phyloP scores from a whole-genome alignment of 2,888 invertebrate genomes.

The Rhingia rostrata region DNA sequence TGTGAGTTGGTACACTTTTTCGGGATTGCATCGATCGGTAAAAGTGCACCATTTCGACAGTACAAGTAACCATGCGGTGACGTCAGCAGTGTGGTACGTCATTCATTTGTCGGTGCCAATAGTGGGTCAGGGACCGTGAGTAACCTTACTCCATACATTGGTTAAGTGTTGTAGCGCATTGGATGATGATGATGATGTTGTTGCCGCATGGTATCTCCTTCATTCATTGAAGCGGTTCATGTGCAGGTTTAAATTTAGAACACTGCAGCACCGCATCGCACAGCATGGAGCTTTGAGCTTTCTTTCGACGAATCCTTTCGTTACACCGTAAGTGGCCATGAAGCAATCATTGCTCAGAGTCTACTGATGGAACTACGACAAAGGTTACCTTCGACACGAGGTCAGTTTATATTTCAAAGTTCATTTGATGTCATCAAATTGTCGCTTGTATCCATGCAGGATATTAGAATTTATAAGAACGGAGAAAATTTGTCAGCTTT shows the following conservation, averaged over 20 bases:
- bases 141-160: constrained; percentile 57
- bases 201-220: constrained; percentile 33
- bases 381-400: constrained; percentile 55
- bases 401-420: constrained; percentile 52
- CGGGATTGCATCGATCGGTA: not conserved
- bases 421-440: constrained; percentile 40
- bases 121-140: constrained; percentile 70
- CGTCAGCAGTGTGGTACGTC: constrained; percentile 58
- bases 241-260: constrained; percentile 59
- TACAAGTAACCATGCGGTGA: constrained; percentile 20
- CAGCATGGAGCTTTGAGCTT: constrained; percentile 58
- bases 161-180: constrained; percentile 10
- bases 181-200: constrained; percentile 6
- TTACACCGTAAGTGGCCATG: constrained; percentile 52
- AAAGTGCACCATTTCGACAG: too few species aligned
- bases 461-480: not conserved
- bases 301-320: constrained; percentile 9
- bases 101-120: constrained; percentile 53
- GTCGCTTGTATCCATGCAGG: not conserved
- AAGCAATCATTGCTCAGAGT: constrained; percentile 52
- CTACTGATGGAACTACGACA: constrained; percentile 13
- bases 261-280: constrained; percentile 35
- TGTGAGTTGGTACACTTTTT: constrained; percentile 7
- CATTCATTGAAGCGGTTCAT: constrained; percentile 39
- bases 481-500: not conserved